These are phyloP conservation scores for Cremastinae sp. DNA, from an alignment of 2,888 invertebrate species.

Conservation along the genomic window DNA sequence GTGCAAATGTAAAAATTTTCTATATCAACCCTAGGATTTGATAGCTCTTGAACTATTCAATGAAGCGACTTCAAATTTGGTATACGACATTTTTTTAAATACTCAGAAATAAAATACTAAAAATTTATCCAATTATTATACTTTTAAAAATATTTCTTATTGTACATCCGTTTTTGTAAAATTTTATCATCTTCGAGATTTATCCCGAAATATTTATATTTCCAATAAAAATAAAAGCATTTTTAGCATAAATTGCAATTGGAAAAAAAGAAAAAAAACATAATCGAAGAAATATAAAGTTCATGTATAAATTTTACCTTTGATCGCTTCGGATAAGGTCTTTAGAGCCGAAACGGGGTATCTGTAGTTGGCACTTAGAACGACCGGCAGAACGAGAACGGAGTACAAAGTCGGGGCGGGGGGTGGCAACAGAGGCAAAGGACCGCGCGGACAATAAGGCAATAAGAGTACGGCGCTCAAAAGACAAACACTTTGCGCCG, in stretches of 20 bases:
- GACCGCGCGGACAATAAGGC: slow-evolving; percentile 84
- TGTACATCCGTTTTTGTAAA: background rate
- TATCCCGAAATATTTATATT: too few relatives aligned
- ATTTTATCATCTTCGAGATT: too few relatives aligned
- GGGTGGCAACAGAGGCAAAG: slow-evolving; percentile 84
- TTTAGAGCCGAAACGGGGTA: slow-evolving; percentile 86
- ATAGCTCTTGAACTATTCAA: too few relatives aligned
- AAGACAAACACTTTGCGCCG: slow-evolving; percentile 87
- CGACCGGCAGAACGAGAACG: slow-evolving; percentile 85
- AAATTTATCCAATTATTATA: too few relatives aligned
- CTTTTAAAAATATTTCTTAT: too few relatives aligned
- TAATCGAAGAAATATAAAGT: background rate
- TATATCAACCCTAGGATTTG: too few relatives aligned
- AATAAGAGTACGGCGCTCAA: slow-evolving; percentile 85
- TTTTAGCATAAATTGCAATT: background rate
- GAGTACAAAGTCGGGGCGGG: slow-evolving; percentile 84
- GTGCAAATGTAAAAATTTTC: too few relatives aligned
- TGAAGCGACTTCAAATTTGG: too few relatives aligned
- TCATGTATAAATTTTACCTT: too few relatives aligned
- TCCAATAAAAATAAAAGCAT: too few relatives aligned
- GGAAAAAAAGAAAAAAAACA: background rate
- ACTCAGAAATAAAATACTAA: too few relatives aligned
- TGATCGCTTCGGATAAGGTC: slow-evolving; percentile 82
- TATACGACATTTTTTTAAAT: too few relatives aligned
- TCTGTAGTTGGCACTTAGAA: slow-evolving; percentile 87